phyloP scores from a whole-genome alignment of 2,797 vertebrate genomes.

The Cygnus olor region DNA sequence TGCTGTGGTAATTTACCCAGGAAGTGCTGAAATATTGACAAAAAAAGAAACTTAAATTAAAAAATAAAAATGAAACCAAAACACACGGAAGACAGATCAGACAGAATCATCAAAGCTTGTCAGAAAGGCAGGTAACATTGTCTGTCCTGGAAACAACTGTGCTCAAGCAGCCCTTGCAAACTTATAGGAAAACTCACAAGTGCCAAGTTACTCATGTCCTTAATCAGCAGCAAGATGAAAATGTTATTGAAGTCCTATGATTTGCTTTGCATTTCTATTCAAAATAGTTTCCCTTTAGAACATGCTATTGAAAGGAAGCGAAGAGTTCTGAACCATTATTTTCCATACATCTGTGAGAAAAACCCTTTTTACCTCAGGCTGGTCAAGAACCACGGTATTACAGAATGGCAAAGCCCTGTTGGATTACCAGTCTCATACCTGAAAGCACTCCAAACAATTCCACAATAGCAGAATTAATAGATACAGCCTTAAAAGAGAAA shows the following conservation, averaged over 20 bases:
- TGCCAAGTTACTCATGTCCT: not conserved
- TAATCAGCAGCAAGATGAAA: not conserved
- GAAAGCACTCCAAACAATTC: conserved; percentile 10
- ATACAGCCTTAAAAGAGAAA: not conserved
- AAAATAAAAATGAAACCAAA: not conserved
- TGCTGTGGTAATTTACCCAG: not conserved
- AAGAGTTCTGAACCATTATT: not conserved
- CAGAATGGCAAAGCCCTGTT: not conserved
- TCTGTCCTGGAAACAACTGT: not conserved
- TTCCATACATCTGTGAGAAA: not conserved
- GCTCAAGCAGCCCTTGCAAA: not conserved
- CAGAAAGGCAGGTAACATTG: not conserved
- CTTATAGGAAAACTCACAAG: not conserved
- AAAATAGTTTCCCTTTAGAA: conserved; percentile 1
- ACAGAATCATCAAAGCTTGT: not conserved
- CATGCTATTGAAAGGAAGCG: not conserved
- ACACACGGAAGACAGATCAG: not conserved
- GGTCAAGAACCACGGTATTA: not conserved
- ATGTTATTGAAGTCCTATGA: not conserved
- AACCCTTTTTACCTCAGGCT: not conserved
- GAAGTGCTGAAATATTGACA: not conserved
- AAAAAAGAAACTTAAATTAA: not conserved
- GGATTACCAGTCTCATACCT: not conserved
- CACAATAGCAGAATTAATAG: not conserved
- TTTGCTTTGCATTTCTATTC: conserved; percentile 8